phyloP scores from a whole-genome alignment of 2,888 invertebrate species.

The Drosophila suboccidentalis region DNA sequence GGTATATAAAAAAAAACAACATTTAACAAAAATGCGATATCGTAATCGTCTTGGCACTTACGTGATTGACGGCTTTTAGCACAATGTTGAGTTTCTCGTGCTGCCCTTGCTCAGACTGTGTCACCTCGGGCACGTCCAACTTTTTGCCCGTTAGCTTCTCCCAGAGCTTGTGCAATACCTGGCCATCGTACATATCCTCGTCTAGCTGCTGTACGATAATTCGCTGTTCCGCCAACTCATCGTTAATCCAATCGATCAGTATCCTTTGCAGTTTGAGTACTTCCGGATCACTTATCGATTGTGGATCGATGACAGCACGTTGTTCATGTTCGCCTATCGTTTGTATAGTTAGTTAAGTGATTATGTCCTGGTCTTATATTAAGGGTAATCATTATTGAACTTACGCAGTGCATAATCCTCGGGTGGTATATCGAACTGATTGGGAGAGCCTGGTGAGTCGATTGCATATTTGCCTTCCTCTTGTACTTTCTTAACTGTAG shows the following conservation, averaged over 20 bases:
- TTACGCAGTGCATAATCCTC: constrained; percentile 96
- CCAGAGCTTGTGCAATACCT: constrained; percentile 90
- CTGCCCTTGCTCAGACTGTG: constrained; percentile 99
- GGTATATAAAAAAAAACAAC: background rate
- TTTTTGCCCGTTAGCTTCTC: constrained; percentile 95
- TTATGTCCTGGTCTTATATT: background rate
- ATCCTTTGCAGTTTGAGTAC: constrained; percentile 93
- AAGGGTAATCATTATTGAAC: constrained; percentile 54
- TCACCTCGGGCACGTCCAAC: constrained; percentile 98
- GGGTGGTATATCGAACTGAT: constrained; percentile 94
- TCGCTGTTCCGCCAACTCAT: constrained; percentile 97
- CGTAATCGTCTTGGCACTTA: constrained; percentile 81
- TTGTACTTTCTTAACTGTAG: constrained; percentile 95
- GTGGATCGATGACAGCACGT: constrained; percentile 96
- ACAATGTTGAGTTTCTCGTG: constrained; percentile 97
- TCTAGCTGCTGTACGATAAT: constrained; percentile 98
- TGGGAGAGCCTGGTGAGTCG: constrained; percentile 97
- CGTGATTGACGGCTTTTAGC: constrained; percentile 94
- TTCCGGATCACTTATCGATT: constrained; percentile 94
- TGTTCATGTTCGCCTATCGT: constrained; percentile 96
- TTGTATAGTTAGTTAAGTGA: background rate
- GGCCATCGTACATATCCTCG: constrained; percentile 99
- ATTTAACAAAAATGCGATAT: background rate
- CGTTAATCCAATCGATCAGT: constrained; percentile 99
- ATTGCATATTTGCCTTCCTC: constrained; percentile 98